Percentiles rank a stretch among this genome's conserved stretches.
Conservation (phyloP, 1,140 invertebrate genomes). For the Bemisia tabaci region DNA sequence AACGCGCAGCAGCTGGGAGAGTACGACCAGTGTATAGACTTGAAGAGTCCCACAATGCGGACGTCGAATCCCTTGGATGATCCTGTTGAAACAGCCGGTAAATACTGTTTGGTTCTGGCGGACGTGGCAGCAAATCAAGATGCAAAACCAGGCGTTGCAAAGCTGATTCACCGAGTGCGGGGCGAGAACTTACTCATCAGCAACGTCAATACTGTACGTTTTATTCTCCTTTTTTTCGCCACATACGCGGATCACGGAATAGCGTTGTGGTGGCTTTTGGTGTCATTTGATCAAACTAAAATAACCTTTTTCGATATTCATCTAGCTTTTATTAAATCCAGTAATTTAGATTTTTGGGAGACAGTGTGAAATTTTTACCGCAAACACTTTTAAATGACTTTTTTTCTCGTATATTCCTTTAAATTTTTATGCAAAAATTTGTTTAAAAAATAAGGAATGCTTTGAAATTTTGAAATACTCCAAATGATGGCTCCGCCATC, state of each 20-base stretch:
- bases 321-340: no score
- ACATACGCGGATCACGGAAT: neutral
- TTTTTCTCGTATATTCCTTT: no score
- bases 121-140: slow-evolving; percentile 40
- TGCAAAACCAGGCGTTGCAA: slow-evolving; percentile 32
- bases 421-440: no score
- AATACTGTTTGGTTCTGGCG: slow-evolving; percentile 49
- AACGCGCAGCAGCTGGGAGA: slow-evolving; percentile 55
- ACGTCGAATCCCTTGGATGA: neutral
- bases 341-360: no score
- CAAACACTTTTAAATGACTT: no score
- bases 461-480: no score
- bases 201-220: slow-evolving; percentile 46
- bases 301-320: no score
- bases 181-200: slow-evolving; percentile 43
- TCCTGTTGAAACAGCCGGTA: slow-evolving; percentile 28
- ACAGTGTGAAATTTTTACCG: no score
- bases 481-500: no score
- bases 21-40: slow-evolving; percentile 48
- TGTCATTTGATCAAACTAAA: no score
- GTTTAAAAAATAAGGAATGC: no score
- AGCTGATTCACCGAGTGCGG: slow-evolving; percentile 43
- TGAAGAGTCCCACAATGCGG: slow-evolving; percentile 24
- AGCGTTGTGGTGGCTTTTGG: no score
- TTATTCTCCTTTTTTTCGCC: slow-evolving; percentile 4